phyloP scores from a whole-genome alignment of 2,797 vertebrate species.

The Mormyrops attenuatus region DNA sequence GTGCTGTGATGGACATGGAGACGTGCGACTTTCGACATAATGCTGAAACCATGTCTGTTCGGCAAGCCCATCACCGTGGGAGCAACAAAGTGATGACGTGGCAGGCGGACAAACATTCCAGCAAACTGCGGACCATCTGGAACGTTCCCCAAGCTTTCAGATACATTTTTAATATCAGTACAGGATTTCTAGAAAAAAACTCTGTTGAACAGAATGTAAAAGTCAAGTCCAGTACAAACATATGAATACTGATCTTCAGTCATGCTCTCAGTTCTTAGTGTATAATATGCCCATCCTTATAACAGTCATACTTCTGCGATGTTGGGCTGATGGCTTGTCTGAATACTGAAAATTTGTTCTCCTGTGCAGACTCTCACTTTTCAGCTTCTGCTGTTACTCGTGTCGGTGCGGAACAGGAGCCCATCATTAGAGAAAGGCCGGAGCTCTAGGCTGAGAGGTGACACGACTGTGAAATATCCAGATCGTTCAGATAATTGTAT shows the following conservation, averaged over 20 bases:
- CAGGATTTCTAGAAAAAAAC: neutral
- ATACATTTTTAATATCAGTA: neutral
- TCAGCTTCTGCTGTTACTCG: neutral
- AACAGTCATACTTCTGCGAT: neutral
- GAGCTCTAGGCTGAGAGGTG: neutral
- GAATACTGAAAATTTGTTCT: neutral
- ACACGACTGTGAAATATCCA: neutral
- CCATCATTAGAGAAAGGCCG: neutral
- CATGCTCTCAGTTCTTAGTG: neutral
- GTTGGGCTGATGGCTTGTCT: neutral
- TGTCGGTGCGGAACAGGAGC: neutral
- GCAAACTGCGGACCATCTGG: neutral
- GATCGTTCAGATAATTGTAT: neutral
- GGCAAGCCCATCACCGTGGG: neutral
- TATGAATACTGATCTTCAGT: neutral
- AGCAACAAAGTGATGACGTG: neutral
- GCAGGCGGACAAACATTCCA: neutral
- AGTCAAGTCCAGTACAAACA: neutral
- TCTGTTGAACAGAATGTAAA: neutral
- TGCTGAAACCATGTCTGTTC: neutral
- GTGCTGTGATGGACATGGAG: neutral
- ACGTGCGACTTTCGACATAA: neutral
- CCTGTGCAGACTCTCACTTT: neutral
- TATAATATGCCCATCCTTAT: neutral
- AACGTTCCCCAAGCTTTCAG: neutral